phyloP scores from a whole-genome alignment of 2,888 invertebrate species.

The Tetranychus piercei region DNA sequence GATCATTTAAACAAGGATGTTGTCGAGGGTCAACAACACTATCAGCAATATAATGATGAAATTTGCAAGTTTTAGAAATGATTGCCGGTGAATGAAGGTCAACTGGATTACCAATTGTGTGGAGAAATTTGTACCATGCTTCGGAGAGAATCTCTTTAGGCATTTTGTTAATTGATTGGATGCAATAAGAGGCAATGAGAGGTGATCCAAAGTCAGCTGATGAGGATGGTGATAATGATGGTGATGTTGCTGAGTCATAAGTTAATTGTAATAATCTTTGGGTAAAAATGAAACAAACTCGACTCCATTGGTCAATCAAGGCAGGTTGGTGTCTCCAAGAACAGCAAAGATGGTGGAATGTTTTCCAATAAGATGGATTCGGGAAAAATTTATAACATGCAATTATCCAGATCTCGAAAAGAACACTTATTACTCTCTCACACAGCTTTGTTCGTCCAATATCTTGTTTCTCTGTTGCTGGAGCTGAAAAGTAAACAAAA shows the following conservation, averaged over 20 bases:
- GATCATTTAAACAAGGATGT: conserved; percentile 56
- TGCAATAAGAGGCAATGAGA: conserved; percentile 8
- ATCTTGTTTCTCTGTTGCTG: conserved; percentile 70
- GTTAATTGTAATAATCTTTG: conserved; percentile 42
- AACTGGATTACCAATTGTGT: conserved; percentile 83
- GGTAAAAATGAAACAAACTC: conserved; percentile 72
- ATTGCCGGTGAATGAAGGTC: conserved; percentile 69
- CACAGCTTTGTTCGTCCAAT: conserved; percentile 76
- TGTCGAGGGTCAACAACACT: conserved; percentile 72
- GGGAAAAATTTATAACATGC: conserved; percentile 69
- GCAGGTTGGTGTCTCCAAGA: conserved; percentile 86
- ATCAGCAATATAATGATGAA: conserved; percentile 58
- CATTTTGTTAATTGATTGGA: conserved; percentile 44
- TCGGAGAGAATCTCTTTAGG: conserved; percentile 67
- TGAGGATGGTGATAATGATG: neutral
- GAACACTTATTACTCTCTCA: conserved; percentile 74
- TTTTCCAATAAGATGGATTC: conserved; percentile 68
- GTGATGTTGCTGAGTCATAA: conserved; percentile 9
- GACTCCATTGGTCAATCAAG: conserved; percentile 57
- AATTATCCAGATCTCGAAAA: conserved; percentile 69
- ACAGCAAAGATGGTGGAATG: conserved; percentile 56
- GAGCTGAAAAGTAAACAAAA: conserved; percentile 42
- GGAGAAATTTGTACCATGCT: conserved; percentile 84
- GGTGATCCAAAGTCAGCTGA: neutral
- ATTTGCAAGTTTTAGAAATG: conserved; percentile 51